Percentiles rank a stretch among this genome's conserved stretches.
These are phyloP conservation scores for Holothuria scabra DNA, from an alignment of 53 echinoderm and acorn worm species.

Conservation along the genomic window DNA sequence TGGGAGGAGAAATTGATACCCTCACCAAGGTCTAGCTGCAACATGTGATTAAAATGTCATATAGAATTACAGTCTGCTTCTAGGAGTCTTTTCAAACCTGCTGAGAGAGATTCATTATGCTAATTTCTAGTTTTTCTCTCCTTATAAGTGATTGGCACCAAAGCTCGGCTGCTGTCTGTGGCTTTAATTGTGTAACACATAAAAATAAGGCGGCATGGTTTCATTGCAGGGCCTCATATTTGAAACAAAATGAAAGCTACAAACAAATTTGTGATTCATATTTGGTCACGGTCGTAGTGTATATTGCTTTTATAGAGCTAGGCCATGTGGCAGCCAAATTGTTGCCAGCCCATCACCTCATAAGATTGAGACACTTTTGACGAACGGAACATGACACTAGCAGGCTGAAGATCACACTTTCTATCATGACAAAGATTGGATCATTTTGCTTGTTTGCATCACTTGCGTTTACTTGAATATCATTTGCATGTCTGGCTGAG, in stretches of 20 bases:
- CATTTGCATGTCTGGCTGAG: conserved; percentile 46
- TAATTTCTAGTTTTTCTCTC: neutral
- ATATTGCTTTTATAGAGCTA: no score
- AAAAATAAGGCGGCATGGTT: neutral
- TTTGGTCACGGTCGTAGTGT: neutral
- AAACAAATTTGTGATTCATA: conserved; percentile 31
- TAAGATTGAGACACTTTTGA: conserved; percentile 6
- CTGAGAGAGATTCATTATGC: neutral
- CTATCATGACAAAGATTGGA: neutral
- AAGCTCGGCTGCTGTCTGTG: neutral
- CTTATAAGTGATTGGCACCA: conserved; percentile 10
- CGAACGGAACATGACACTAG: neutral
- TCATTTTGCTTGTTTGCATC: conserved; percentile 20
- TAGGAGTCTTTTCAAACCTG: no score
- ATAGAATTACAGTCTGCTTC: no score
- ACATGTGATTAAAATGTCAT: no score
- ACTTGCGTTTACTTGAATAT: conserved; percentile 17
- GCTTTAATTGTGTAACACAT: conserved; percentile 23
- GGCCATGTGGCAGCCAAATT: no score
- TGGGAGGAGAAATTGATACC: no score
- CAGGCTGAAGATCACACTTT: conserved; percentile 2
- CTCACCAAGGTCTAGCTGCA: no score
- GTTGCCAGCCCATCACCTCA: conserved; percentile 32
- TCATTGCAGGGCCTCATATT: conserved; percentile 4
- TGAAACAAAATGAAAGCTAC: conserved; percentile 1